phyloP scores from a whole-genome alignment of 1,140 invertebrate genomes.

The Saccostrea cuccullata region DNA sequence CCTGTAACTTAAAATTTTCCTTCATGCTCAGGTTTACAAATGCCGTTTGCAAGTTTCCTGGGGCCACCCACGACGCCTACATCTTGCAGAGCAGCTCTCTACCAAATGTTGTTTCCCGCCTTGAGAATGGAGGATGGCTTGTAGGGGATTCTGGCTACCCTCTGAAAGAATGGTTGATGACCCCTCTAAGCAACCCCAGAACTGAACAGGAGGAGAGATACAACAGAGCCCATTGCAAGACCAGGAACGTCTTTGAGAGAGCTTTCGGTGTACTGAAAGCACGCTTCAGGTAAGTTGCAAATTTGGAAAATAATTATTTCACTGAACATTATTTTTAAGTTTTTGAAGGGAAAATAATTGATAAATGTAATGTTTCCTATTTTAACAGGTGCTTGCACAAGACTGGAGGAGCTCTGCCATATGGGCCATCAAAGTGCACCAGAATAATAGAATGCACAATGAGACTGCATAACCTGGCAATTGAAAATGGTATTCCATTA shows the following conservation, averaged over 20 bases:
- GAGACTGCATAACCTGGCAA: conserved; percentile 17
- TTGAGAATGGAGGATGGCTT: conserved; percentile 31
- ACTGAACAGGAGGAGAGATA: conserved; percentile 15
- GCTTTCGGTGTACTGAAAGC: conserved; percentile 19
- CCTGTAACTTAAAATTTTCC: too few species aligned
- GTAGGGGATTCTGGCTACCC: conserved; percentile 40
- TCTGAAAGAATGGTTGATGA: conserved; percentile 40
- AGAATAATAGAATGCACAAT: conserved; percentile 39
- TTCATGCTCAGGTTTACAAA: not conserved
- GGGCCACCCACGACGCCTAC: conserved; percentile 14
- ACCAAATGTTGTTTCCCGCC: not conserved
- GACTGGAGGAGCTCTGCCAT: conserved; percentile 33
- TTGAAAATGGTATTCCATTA: conserved; percentile 25
- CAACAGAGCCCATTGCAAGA: not conserved
- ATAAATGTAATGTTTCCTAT: not conserved
- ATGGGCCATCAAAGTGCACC: conserved; percentile 28
- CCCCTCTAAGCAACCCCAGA: conserved; percentile 29
- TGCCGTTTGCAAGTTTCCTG: conserved; percentile 30
- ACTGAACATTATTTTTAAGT: too few species aligned
- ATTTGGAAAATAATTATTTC: too few species aligned
- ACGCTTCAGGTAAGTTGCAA: not conserved
- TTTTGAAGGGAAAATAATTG: too few species aligned
- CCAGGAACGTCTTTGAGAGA: conserved; percentile 4
- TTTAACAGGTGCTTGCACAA: conserved; percentile 38
- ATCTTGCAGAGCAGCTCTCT: not conserved